phyloP scores from a whole-genome alignment of 2,888 invertebrate species.

The Willowsia nigromaculata region DNA sequence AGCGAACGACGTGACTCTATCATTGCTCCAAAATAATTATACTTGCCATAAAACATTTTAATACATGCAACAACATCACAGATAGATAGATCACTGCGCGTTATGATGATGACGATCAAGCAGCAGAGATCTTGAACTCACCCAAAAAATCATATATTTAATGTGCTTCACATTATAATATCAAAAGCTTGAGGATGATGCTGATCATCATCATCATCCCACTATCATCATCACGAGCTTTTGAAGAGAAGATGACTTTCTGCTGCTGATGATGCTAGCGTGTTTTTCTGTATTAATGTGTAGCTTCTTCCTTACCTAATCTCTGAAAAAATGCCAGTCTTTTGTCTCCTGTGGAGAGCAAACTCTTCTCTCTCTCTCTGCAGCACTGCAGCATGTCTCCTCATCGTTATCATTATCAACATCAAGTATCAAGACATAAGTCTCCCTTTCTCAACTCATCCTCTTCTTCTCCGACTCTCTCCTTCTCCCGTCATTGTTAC shows the following conservation, averaged over 20 bases:
- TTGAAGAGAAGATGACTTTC: conserved; percentile 18
- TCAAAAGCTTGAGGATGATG: conserved; percentile 11
- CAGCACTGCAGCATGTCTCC: conserved; percentile 49
- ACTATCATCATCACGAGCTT: conserved; percentile 10
- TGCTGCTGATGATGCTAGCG: conserved; percentile 39
- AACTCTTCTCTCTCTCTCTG: conserved; percentile 10
- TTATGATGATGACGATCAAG: neutral
- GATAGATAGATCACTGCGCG: neutral
- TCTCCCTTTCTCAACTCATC: conserved; percentile 36
- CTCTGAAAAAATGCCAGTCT: conserved; percentile 67
- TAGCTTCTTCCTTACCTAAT: conserved; percentile 66
- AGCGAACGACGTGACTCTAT: conserved; percentile 78
- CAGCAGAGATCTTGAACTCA: conserved; percentile 49
- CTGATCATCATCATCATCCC: conserved; percentile 23
- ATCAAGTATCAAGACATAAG: conserved; percentile 69
- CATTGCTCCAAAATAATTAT: conserved; percentile 77
- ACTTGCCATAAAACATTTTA: conserved; percentile 74
- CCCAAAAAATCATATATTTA: conserved; percentile 16
- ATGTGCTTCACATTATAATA: conserved; percentile 44
- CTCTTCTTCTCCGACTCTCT: conserved; percentile 20
- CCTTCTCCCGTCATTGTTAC: conserved; percentile 47
- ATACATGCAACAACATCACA: conserved; percentile 37
- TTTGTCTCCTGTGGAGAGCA: conserved; percentile 68
- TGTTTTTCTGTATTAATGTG: conserved; percentile 57
- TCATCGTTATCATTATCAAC: conserved; percentile 69